Percentiles rank a stretch among this genome's conserved stretches.
Conservation (phyloP, 2,113 vertebrate genomes). For the Cisticola juncidis region DNA sequence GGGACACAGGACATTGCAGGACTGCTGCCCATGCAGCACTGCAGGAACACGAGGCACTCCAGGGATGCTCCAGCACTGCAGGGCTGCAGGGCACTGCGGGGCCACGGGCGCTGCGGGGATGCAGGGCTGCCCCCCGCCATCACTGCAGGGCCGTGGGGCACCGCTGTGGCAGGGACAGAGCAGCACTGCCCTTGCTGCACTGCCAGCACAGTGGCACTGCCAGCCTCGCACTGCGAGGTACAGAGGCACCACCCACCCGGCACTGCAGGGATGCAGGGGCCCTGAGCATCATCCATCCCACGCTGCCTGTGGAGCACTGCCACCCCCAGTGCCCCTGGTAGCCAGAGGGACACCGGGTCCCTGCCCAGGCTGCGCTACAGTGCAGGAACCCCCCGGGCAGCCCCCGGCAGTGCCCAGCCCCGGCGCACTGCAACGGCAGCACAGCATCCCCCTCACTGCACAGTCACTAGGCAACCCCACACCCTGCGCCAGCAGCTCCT, state of each 20-base stretch:
- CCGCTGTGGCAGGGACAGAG: not conserved
- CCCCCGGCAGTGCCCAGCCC: not conserved
- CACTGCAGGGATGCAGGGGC: constrained; percentile 4
- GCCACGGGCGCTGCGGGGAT: rapidly evolving
- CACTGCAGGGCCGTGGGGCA: not conserved
- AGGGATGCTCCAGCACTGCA: not conserved
- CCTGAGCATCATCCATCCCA: not conserved
- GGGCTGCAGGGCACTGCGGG: not conserved
- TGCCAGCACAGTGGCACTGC: not conserved
- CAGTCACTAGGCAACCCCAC: constrained; percentile 60
- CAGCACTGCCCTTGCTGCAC: not conserved
- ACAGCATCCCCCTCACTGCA: constrained; percentile 32
- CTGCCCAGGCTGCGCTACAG: not conserved
- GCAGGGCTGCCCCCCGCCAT: not conserved
- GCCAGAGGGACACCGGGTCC: rapidly evolving
- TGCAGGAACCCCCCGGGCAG: not conserved
- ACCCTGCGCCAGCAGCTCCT: not conserved
- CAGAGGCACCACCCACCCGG: not conserved
- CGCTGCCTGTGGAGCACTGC: not conserved
- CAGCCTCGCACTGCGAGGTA: not conserved
- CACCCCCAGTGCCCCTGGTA: not conserved
- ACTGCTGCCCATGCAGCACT: not conserved
- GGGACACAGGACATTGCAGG: not conserved
- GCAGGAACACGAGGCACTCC: not conserved
- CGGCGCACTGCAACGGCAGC: not conserved